phyloP scores from a whole-genome alignment of 2,797 vertebrate species.

The Megaceryle alcyon region DNA sequence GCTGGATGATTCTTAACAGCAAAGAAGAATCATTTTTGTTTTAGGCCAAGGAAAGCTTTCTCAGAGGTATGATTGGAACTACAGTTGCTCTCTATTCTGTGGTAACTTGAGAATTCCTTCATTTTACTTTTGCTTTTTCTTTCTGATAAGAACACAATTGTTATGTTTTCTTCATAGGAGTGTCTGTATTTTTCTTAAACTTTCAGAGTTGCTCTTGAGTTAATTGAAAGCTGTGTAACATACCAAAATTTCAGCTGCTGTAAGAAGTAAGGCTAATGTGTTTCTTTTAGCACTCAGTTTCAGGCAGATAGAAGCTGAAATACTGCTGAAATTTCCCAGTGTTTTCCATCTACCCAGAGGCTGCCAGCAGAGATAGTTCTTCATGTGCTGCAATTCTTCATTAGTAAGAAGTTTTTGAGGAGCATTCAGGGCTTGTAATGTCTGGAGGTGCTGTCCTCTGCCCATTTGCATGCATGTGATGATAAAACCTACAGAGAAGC shows the following conservation, averaged over 20 bases:
- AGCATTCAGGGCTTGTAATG: background rate
- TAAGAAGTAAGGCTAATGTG: background rate
- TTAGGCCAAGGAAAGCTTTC: background rate
- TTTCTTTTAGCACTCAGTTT: background rate
- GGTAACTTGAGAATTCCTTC: background rate
- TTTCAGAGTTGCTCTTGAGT: background rate
- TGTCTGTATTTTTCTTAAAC: background rate
- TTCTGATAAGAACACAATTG: background rate
- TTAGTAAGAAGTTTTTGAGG: background rate
- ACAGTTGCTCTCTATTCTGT: background rate
- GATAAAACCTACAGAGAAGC: background rate
- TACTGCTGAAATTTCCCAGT: background rate
- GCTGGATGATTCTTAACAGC: background rate
- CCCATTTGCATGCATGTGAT: background rate
- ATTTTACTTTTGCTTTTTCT: background rate
- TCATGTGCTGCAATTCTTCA: background rate
- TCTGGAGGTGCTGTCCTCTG: background rate
- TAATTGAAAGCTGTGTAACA: background rate
- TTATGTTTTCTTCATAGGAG: background rate
- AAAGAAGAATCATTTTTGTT: background rate
- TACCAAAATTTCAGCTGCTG: background rate
- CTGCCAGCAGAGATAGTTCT: background rate
- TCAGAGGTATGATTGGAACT: background rate
- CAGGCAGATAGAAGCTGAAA: background rate
- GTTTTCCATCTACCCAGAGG: background rate